Conservation (phyloP, 2,888 invertebrate genomes). For the Saturnia pavonia region DNA sequence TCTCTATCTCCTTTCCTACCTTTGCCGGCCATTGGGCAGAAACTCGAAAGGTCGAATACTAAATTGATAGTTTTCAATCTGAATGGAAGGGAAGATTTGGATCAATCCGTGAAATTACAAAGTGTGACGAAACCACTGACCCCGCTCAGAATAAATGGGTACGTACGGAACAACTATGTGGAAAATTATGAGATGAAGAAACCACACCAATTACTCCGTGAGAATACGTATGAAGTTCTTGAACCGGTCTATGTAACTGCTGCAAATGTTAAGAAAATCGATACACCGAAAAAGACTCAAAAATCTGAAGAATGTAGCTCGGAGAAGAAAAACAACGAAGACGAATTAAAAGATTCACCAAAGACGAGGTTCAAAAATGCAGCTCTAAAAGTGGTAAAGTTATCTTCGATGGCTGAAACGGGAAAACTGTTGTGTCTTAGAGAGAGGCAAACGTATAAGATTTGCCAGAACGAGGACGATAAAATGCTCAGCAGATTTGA, state of each 20-base stretch:
- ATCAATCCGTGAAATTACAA: slow-evolving; percentile 52
- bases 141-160: slow-evolving; percentile 45
- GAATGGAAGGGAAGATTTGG: slow-evolving; percentile 47
- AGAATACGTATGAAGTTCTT: slow-evolving; percentile 75
- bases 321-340: slow-evolving; percentile 23
- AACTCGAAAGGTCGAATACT: slow-evolving; percentile 56
- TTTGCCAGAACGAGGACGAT: slow-evolving; percentile 48
- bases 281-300: slow-evolving; percentile 32
- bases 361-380: slow-evolving; percentile 72
- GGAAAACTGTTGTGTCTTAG: slow-evolving; percentile 70
- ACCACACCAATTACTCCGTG: slow-evolving; percentile 66
- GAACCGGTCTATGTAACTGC: slow-evolving; percentile 64
- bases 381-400: slow-evolving; percentile 66
- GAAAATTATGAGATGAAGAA: slow-evolving; percentile 39
- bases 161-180: background rate
- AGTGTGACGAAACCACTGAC: slow-evolving; percentile 69
- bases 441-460: slow-evolving; percentile 58
- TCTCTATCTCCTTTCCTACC: slow-evolving; percentile 72
- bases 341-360: slow-evolving; percentile 52
- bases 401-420: slow-evolving; percentile 64
- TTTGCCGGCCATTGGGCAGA: slow-evolving; percentile 74
- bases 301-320: background rate
- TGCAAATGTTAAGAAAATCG: slow-evolving; percentile 48
- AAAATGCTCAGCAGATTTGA: slow-evolving; percentile 51
- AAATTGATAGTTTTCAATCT: slow-evolving; percentile 71